Evolutionary conservation across 2,113 vertebrate species (phyloP).

Genomic region (Sprattus sprattus): DNA sequence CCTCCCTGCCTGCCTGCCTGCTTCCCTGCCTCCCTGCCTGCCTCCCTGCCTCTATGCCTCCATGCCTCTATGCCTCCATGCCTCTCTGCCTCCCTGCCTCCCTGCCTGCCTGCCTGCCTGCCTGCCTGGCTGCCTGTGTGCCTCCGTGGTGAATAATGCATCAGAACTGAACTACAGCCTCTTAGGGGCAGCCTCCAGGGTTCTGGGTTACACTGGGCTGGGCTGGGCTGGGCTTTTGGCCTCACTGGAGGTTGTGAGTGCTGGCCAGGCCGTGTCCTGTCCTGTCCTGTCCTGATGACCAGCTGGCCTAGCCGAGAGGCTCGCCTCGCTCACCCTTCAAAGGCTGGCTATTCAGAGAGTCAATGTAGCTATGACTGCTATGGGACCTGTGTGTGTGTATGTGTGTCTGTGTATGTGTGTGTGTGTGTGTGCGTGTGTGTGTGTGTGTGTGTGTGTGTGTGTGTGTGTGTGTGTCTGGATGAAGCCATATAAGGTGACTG

Average conservation of each 20-base stretch:
- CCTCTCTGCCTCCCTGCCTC: constrained; percentile 21
- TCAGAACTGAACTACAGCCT: constrained; percentile 8
- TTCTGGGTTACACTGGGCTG: constrained; percentile 35
- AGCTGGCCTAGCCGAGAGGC: not conserved
- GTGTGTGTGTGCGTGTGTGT: constrained; percentile 8
- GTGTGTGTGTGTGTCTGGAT: constrained; percentile 3
- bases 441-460: constrained; percentile 8
- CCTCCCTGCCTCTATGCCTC: no score
- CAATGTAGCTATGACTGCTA: not conserved
- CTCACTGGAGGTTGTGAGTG: not conserved
- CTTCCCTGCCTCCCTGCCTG: constrained; percentile 52
- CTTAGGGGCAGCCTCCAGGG: constrained; percentile 25
- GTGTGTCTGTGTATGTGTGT: no score
- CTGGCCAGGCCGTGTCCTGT: not conserved
- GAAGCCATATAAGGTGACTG: not conserved
- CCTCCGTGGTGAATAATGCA: constrained; percentile 71
- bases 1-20: constrained; percentile 52
- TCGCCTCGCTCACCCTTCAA: not conserved
- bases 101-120: not conserved
- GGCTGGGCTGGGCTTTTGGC: not conserved
- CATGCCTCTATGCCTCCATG: constrained; percentile 53
- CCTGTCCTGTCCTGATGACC: not conserved
- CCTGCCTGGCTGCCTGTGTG: constrained; percentile 22
- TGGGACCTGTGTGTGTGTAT: not conserved
- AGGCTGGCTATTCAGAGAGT: not conserved